Conservation (phyloP, 2,113 vertebrate genomes). For the Anas platyrhynchos region DNA sequence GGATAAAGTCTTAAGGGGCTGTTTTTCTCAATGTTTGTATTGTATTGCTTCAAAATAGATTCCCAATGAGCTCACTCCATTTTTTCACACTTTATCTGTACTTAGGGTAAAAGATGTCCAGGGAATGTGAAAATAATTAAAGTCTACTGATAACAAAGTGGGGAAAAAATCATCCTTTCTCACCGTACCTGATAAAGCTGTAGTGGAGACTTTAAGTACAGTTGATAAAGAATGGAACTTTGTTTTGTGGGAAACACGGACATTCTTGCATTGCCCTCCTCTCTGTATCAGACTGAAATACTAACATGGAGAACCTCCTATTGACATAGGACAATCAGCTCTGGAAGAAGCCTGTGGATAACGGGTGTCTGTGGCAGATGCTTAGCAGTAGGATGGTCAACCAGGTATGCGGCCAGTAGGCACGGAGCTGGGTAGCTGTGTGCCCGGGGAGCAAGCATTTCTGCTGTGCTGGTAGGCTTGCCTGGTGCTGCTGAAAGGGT, state of each 20-base stretch:
- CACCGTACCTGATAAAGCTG: not conserved
- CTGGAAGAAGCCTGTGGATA: not conserved
- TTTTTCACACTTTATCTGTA: constrained; percentile 12
- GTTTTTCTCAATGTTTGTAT: constrained; percentile 10
- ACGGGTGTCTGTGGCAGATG: rapidly evolving
- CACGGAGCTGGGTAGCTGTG: not conserved
- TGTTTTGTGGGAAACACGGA: not conserved
- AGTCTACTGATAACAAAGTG: not conserved
- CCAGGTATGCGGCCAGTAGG: rapidly evolving
- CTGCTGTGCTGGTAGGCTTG: rapidly evolving
- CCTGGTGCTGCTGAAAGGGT: rapidly evolving
- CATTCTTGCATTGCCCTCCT: not conserved
- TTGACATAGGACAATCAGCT: rapidly evolving
- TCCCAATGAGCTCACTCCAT: not conserved
- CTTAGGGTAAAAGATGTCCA: not conserved
- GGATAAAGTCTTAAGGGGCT: not conserved
- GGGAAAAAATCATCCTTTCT: not conserved
- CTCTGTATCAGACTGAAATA: not conserved
- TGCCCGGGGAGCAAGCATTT: rapidly evolving
- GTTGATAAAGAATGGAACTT: not conserved
- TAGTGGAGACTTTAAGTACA: not conserved
- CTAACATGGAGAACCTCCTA: not conserved
- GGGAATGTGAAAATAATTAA: constrained; percentile 5
- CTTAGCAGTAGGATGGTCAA: not conserved
- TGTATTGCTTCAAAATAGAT: constrained; percentile 1